Percentiles rank a stretch among this genome's conserved stretches.
phyloP scores from a whole-genome alignment of 2,888 invertebrate genomes.

The Athalia circularis region DNA sequence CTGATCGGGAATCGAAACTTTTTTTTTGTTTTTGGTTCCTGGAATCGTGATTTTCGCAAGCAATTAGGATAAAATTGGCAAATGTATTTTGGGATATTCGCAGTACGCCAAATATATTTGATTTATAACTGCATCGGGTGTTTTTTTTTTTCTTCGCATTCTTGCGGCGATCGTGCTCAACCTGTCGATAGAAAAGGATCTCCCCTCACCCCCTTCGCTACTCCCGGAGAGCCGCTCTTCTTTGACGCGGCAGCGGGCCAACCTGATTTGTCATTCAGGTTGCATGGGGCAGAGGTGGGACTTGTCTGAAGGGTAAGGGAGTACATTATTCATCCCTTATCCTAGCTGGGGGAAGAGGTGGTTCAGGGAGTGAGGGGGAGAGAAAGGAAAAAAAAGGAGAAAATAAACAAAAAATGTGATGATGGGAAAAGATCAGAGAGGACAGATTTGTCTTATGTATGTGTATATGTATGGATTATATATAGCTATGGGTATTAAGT shows the following conservation, averaged over 20 bases:
- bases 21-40: no score
- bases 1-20: no score
- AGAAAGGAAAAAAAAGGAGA: conserved; percentile 13
- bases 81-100: no score
- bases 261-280: conserved; percentile 71
- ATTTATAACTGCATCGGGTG: not conserved
- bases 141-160: not conserved
- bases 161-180: conserved; percentile 38
- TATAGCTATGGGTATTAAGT: conserved; percentile 37
- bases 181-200: conserved; percentile 21
- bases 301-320: conserved; percentile 57
- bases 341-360: conserved; percentile 51
- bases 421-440: conserved; percentile 48
- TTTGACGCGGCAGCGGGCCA: conserved; percentile 46
- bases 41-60: no score
- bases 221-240: conserved; percentile 20
- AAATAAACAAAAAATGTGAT: conserved; percentile 37
- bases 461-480: not conserved
- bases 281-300: conserved; percentile 61
- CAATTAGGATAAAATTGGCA: no score
- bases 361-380: conserved; percentile 35
- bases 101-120: no score
- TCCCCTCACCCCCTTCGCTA: not conserved
- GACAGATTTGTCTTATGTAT: not conserved
- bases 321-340: conserved; percentile 72